Base-by-base conservation (phyloP, 2,888 invertebrate species). In the Drosophila stalkeri region DNA sequence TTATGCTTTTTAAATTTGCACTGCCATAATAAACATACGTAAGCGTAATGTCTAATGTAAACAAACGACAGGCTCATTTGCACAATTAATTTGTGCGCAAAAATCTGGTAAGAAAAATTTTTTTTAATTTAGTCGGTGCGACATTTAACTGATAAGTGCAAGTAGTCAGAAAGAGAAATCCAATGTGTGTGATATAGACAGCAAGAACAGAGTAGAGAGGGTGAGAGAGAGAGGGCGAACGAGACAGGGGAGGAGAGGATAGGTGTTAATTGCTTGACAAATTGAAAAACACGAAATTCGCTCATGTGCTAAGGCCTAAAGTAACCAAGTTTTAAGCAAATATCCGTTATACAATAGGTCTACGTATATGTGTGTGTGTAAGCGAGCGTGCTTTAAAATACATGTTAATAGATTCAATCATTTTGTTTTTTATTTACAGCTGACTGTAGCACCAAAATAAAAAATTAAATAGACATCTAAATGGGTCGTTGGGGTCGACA, bases 401-500 rank as follows among this genome's bases (percentile, higher is more conserved):
- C 41, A 55, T 72, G 86, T 68, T 86, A 85, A 84, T 79, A 73
- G 69, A 79, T 81, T 81, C 70, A 69, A 84, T 81, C 71, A 76
- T 78, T 82, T 69, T 66, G 18, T 33, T 51, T 74, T 84, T 83
- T 82, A 63, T 67, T 84, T 86, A 63, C 86, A 82, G 86, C 69
- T 52, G 39, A 23, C 43, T 77, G 78, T 68, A 80, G 68, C 47
- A 64, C 14, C 46, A 33, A 51, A 52, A 64, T 35, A 68, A 18
- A 70, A 33, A 33, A 51, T 18, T 33, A 33, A n/a, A 18, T 44
- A 57, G 23, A 54, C 55, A 39, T 66, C 55, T 83, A 76, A 75
- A 92, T 93, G 91, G 93, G 93, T 62, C 91, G 92, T 59, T 93
- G 93, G 93, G 92, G 92, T 69, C 91, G 92, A 64, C 92, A 92